These are phyloP conservation scores for Macrophya alboannulata DNA, from an alignment of 2,888 invertebrate species.

Conservation along the genomic window DNA sequence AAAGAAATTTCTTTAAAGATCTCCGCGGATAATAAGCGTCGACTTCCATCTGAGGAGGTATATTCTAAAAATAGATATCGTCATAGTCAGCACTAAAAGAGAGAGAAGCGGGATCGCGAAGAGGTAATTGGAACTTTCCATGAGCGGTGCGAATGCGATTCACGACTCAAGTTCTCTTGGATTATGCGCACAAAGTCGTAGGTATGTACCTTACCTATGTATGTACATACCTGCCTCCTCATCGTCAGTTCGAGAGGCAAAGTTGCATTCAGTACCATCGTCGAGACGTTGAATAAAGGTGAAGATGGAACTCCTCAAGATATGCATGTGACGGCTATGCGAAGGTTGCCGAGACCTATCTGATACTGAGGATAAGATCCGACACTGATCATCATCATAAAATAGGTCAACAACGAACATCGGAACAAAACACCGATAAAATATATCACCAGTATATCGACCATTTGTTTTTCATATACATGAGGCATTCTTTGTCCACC, in stretches of 20 bases:
- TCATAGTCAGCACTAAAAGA: constrained; percentile 40
- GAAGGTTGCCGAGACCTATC: not conserved
- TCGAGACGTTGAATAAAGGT: not conserved
- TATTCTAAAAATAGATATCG: constrained; percentile 44
- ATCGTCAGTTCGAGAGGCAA: not conserved
- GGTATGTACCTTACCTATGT: too few species aligned
- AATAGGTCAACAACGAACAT: not conserved
- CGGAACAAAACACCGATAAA: not conserved
- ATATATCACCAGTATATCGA: not conserved
- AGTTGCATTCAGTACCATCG: constrained; percentile 7
- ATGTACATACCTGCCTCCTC: not conserved
- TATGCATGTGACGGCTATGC: not conserved
- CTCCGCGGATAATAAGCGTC: constrained; percentile 38
- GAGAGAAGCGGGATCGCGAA: constrained; percentile 24
- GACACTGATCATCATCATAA: not conserved
- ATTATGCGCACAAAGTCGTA: constrained; percentile 2
- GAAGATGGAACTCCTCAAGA: not conserved
- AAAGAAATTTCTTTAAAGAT: constrained; percentile 11
- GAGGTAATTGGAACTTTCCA: constrained; percentile 50
- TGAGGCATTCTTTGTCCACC: too few species aligned
- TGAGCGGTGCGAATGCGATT: constrained; percentile 34
- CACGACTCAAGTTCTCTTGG: constrained; percentile 24
- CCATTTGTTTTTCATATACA: too few species aligned
- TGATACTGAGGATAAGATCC: not conserved
- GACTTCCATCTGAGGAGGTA: constrained; percentile 8